Evolutionary conservation across 2,888 invertebrate genomes (phyloP).

Genomic region (Lasioglossum figueresi): DNA sequence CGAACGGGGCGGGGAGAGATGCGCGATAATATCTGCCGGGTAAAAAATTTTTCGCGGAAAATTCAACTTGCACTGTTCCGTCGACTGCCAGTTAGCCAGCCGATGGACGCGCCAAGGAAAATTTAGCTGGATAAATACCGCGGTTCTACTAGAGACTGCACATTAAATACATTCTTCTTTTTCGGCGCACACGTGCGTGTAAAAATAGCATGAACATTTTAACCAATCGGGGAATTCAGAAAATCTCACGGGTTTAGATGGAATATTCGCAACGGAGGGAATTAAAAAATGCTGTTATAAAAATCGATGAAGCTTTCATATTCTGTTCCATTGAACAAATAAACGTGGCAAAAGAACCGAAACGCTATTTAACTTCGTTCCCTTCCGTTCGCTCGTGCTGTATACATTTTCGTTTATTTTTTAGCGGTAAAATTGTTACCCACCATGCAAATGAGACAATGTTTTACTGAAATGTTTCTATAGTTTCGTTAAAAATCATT

Average conservation of each 20-base stretch:
- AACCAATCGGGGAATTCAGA: background rate
- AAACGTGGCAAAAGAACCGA: background rate
- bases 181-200: too few relatives aligned
- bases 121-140: background rate
- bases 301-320: background rate
- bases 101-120: background rate
- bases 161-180: background rate
- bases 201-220: too few relatives aligned
- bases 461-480: background rate
- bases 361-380: background rate
- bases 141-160: background rate
- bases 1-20: constrained; percentile 22
- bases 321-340: background rate
- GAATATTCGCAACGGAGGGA: background rate
- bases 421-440: background rate
- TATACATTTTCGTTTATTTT: background rate
- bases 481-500: background rate
- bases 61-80: background rate
- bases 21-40: constrained; percentile 4
- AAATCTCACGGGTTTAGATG: background rate
- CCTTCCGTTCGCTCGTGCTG: background rate
- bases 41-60: constrained; percentile 4
- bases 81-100: background rate
- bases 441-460: background rate
- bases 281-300: background rate